Conservation (phyloP, 2,888 invertebrate genomes). For the Galerucella pusilla region DNA sequence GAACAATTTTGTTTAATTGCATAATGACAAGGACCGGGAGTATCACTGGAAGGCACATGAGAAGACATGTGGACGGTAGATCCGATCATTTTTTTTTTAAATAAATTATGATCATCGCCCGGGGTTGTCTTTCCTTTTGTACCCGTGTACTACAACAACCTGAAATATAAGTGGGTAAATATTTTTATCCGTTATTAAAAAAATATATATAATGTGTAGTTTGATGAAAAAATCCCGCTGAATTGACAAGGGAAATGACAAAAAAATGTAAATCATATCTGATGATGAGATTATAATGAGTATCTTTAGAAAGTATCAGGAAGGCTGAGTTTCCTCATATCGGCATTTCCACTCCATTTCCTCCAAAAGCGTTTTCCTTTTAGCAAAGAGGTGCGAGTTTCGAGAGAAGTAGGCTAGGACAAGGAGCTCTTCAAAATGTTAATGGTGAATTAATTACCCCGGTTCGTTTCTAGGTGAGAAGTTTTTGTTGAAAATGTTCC, state of each 20-base stretch:
- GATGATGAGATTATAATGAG: constrained; percentile 58
- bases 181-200: not conserved
- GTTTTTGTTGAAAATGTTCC: constrained; percentile 32
- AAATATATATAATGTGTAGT: not conserved
- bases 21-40: constrained; percentile 58
- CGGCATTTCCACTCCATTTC: constrained; percentile 56
- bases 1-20: constrained; percentile 60
- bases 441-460: constrained; percentile 53
- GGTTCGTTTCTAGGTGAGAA: constrained; percentile 36
- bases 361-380: constrained; percentile 50
- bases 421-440: constrained; percentile 50
- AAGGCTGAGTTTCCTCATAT: constrained; percentile 49
- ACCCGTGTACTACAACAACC: not conserved
- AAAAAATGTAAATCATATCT: constrained; percentile 50
- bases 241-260: constrained; percentile 12
- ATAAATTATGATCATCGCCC: constrained; percentile 17
- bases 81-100: constrained; percentile 24
- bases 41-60: constrained; percentile 47
- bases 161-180: constrained; percentile 5
- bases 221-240: constrained; percentile 8
- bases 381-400: constrained; percentile 44
- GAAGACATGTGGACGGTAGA: constrained; percentile 38
- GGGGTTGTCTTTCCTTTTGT: constrained; percentile 12
- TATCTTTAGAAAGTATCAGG: constrained; percentile 54
- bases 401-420: constrained; percentile 42